Evolutionary conservation across 1,140 invertebrate species (phyloP).

Genomic region (Drusus annulatus): DNA sequence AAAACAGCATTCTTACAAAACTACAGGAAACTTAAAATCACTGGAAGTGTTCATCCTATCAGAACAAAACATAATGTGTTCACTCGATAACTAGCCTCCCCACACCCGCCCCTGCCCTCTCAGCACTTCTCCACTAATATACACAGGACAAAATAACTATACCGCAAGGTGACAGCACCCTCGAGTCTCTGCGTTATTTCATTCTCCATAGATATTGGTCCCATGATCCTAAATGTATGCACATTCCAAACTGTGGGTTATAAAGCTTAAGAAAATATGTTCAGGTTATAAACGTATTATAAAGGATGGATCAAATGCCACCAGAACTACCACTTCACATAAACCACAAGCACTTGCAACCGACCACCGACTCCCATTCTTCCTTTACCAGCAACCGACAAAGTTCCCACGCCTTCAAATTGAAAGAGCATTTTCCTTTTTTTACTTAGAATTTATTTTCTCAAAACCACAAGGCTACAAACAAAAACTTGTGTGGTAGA

Average conservation of each 20-base stretch:
- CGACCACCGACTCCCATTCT: too few relatives aligned
- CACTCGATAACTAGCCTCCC: not conserved
- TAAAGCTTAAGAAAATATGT: conserved; percentile 15
- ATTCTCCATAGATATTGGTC: conserved; percentile 34
- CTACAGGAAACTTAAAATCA: conserved; percentile 34
- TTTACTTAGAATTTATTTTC: conserved; percentile 30
- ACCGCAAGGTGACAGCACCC: not conserved
- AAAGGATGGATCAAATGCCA: too few relatives aligned
- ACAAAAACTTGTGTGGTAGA: not conserved
- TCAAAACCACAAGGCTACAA: conserved; percentile 5
- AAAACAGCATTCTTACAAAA: not conserved
- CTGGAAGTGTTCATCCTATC: conserved; percentile 10
- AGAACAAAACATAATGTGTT: conserved; percentile 9
- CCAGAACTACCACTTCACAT: too few relatives aligned
- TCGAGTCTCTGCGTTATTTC: not conserved
- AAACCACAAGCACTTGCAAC: too few relatives aligned
- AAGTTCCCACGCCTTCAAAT: not conserved
- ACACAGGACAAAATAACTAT: conserved; percentile 16
- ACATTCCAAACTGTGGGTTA: conserved; percentile 5
- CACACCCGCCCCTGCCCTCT: not conserved
- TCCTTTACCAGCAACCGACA: not conserved
- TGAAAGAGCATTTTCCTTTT: conserved; percentile 24
- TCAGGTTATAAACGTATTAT: too few relatives aligned
- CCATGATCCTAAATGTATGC: conserved; percentile 12
- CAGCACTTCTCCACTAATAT: not conserved